phyloP scores from a whole-genome alignment of 2,888 invertebrate genomes.

The Trichacis sp. region DNA sequence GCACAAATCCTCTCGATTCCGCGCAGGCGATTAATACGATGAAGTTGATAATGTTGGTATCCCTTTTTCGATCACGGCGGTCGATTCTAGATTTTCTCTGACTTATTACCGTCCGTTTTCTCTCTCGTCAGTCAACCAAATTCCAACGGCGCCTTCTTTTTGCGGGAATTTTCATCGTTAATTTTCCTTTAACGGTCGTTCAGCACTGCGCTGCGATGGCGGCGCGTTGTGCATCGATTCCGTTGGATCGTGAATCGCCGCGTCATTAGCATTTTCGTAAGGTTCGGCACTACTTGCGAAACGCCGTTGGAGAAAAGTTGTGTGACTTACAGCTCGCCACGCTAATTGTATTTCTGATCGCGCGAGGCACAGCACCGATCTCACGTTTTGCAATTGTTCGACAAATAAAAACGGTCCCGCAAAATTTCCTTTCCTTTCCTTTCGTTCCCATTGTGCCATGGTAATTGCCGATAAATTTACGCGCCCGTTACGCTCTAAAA shows the following conservation, averaged over 20 bases:
- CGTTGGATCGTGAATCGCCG: constrained; percentile 11
- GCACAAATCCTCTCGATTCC: background rate
- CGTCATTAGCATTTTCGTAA: constrained; percentile 15
- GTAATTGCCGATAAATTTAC: background rate
- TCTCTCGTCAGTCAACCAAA: constrained; percentile 3
- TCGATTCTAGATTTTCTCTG: constrained; percentile 21
- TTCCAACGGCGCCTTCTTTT: background rate
- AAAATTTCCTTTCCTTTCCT: background rate
- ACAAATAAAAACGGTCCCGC: background rate
- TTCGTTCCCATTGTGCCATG: background rate
- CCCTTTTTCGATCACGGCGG: constrained; percentile 3
- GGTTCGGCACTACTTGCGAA: constrained; percentile 1
- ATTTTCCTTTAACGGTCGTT: constrained; percentile 10
- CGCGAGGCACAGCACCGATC: constrained; percentile 1
- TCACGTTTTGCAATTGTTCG: background rate
- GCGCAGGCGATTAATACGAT: background rate
- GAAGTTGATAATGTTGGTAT: too few relatives aligned
- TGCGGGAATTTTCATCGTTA: constrained; percentile 7
- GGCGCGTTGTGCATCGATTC: constrained; percentile 2
- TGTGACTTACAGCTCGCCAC: background rate
- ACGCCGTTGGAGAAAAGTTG: background rate
- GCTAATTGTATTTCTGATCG: constrained; percentile 7
- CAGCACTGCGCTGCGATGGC: background rate
- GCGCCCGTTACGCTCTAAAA: too few relatives aligned
- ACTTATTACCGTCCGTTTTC: constrained; percentile 4